Conservation (phyloP, 2,113 vertebrate species). For the Acanthisitta chloris region DNA sequence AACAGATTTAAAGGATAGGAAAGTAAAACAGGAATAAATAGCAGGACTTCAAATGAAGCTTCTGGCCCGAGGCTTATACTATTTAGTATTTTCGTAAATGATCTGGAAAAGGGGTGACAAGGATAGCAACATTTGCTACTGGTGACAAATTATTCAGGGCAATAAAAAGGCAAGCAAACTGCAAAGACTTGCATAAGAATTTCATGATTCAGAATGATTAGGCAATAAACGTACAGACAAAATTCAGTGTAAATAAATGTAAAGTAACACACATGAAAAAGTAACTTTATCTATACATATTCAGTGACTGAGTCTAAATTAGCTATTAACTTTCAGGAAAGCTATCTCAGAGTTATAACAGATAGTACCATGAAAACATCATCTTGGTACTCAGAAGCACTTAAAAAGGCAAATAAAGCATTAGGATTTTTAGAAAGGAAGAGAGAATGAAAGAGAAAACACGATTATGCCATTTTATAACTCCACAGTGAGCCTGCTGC, state of each 20-base stretch:
- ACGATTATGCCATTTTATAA: neutral
- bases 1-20: neutral
- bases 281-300: neutral
- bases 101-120: neutral
- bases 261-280: neutral
- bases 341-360: neutral
- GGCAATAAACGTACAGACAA: neutral
- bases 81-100: neutral
- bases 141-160: neutral
- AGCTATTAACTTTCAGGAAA: neutral
- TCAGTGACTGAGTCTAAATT: neutral
- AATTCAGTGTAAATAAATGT: conserved; percentile 1
- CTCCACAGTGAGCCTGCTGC: neutral
- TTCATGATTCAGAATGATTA: neutral
- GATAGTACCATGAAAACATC: neutral
- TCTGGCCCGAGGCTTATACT: neutral
- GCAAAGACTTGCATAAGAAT: neutral
- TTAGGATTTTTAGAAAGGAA: neutral
- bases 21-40: neutral
- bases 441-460: neutral
- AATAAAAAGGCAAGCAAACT: conserved; percentile 9
- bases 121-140: neutral
- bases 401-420: conserved; percentile 29
- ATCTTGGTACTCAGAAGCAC: neutral
- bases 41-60: neutral